Base-by-base conservation (phyloP, 2,113 vertebrate species). In the Acanthisitta chloris region DNA sequence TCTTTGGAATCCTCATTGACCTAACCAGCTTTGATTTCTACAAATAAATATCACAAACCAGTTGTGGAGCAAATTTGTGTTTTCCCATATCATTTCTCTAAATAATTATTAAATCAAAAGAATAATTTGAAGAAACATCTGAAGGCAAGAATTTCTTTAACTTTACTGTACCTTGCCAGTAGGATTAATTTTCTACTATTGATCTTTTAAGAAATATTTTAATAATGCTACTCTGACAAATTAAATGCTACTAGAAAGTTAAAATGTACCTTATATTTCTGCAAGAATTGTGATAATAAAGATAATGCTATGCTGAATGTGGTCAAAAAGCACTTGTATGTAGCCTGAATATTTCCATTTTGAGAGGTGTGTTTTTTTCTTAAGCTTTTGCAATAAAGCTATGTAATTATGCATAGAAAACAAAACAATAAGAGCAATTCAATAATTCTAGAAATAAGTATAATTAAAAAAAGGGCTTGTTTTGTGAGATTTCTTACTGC, bases 181-280 rank as follows among this genome's bases (percentile, higher is more conserved):
- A 94, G 96, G 81, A 96, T 95, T 90, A 90, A 87, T 96, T 96
- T 91, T 45, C 45, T 76, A 57, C 28, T 93, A 81, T 48, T 97
- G 88, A 90, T 94, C 26, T 92, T 86, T 43, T 91, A 88, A 80
- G 85, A 90, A 77, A 29, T 21, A 17, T 80, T 95, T 73, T 69
- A 94, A 86, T 94, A 83, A 80, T 82, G 65, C 40, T 81, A 93
- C 21, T 10, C 48, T 90, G 70, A 91, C 48, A 94, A 90, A 89
- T 92, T 84, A 74, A 96, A 88, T 61, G 78, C 23, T 88, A 71
- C 38, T 48, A 62, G 28, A 58, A 86, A 71, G 31, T 66, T 91
- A 61, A 91, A 74, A 73, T n/a, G n/a, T 55, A 81, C 40, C 34
- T 90, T 94, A 67, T 64, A 58, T 88, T 76, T 43, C 46, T 89